Conservation (phyloP, 2,888 invertebrate genomes). For the Amblyteles armatorius region DNA sequence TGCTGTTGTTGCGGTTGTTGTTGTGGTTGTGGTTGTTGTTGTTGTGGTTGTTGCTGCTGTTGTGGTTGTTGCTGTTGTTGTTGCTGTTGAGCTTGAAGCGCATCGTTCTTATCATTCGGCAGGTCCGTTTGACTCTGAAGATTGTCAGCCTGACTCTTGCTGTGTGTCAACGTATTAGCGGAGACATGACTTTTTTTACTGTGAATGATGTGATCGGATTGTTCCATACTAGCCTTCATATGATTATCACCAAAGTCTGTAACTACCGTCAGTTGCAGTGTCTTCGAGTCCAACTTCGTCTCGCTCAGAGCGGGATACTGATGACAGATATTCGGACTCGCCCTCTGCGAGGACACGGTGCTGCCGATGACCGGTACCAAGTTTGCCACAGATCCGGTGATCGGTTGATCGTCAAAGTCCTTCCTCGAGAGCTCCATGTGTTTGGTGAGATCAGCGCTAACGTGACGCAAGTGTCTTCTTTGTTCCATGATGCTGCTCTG, state of each 20-base stretch:
- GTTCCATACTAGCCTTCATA: conserved; percentile 76
- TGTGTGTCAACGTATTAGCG: conserved; percentile 76
- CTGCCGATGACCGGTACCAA: conserved; percentile 75
- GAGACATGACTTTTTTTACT: conserved; percentile 80
- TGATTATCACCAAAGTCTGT: conserved; percentile 79
- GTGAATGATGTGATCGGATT: conserved; percentile 82
- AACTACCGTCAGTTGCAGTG: conserved; percentile 76
- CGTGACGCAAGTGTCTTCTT: conserved; percentile 82
- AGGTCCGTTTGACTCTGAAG: conserved; percentile 74
- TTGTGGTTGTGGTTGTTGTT: too few species aligned
- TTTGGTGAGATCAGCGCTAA: conserved; percentile 83
- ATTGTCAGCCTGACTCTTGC: conserved; percentile 79
- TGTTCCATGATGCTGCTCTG: conserved; percentile 83
- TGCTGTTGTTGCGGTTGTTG: too few species aligned
- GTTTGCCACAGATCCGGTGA: conserved; percentile 81
- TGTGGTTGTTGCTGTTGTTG: conserved; percentile 50
- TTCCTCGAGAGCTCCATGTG: conserved; percentile 82
- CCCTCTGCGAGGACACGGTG: conserved; percentile 77
- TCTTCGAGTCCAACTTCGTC: conserved; percentile 80
- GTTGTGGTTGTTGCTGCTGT: too few species aligned
- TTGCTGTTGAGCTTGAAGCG: conserved; percentile 67
- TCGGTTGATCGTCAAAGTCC: conserved; percentile 82
- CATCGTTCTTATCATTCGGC: conserved; percentile 69
- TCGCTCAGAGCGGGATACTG: conserved; percentile 81
- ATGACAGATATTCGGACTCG: conserved; percentile 81